Evolutionary conservation across 2,113 vertebrate species (phyloP).

Genomic region (Apodemus speciosus): DNA sequence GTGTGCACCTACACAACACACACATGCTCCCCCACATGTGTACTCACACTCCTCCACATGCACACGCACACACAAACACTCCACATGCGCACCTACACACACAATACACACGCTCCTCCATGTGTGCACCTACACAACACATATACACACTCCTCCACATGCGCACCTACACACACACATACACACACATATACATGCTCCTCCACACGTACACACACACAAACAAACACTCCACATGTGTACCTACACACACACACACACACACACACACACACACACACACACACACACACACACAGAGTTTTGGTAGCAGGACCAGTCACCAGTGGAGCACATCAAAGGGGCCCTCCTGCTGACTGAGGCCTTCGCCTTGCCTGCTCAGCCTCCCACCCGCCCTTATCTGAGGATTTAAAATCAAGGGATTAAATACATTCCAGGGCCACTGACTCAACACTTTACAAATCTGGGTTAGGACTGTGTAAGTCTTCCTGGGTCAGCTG

Average conservation of each 20-base stretch:
- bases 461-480: not conserved
- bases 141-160: not conserved
- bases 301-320: slow-evolving; percentile 8
- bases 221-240: too few relatives aligned
- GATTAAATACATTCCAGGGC: slow-evolving; percentile 30
- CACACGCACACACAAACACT: not conserved
- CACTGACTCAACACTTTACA: not conserved
- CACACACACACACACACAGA: too few relatives aligned
- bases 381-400: not conserved
- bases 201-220: not conserved
- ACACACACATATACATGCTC: too few relatives aligned
- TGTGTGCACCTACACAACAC: too few relatives aligned
- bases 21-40: too few relatives aligned
- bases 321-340: not conserved
- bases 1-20: not conserved
- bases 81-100: too few relatives aligned
- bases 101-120: not conserved
- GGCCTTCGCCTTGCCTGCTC: not conserved
- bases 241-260: not conserved
- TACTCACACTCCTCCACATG: not conserved
- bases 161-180: not conserved
- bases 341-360: not conserved
- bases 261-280: not conserved
- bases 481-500: not conserved
- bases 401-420: slow-evolving; percentile 1